Evolutionary conservation across 2,888 invertebrate genomes (phyloP), one percentile per base, ranked within the genome.

Genomic region (Chymomyza procnemis): DNA sequence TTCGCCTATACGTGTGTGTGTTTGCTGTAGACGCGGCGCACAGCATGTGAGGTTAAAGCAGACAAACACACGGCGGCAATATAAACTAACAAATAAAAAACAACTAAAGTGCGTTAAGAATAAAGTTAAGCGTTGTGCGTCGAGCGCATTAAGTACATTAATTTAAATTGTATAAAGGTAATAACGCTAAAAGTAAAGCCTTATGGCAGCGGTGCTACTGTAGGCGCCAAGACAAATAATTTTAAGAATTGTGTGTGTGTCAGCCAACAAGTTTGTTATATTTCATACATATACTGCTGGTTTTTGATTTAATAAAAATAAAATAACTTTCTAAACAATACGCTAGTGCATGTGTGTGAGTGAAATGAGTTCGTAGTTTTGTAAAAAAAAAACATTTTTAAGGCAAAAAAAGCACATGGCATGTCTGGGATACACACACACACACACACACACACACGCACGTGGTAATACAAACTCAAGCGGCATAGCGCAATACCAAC

Each of bases 21-120:
- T 75, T 68, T 71, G 68, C 65, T 74, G 68, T 67, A 72, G 78
- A 82, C 85, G 77, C 76, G 80, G 79, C 82, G 87, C 84, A 85
- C 77, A 87, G 80, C 88, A 89, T 89, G 90, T 89, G 89, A 89
- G 89, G 89, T 89, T 90, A 89, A 87, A 88, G 70, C 77, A 80
- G 79, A 78, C 76, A 76, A 79, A 73, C 75, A 78, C 73, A 69
- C 74, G 61, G 75, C 76, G 60, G 69, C 69, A 76, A 78, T 64
- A 76, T 64, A 76, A 70, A 46, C 59, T 70, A 59, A 66, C 22
- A 69, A 63, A n/a, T n/a, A n/a, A 50, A 69, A 63, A 60, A 67
- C 12, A 41, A 48, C 76, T 61, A 50, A 67, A 61, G 55, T 57
- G 58, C 59, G 60, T 59, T 26, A 22, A 56, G 34, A 54, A 65